Evolutionary conservation across 2,888 invertebrate genomes (phyloP).

Genomic region (Pyrrhosoma nymphula): DNA sequence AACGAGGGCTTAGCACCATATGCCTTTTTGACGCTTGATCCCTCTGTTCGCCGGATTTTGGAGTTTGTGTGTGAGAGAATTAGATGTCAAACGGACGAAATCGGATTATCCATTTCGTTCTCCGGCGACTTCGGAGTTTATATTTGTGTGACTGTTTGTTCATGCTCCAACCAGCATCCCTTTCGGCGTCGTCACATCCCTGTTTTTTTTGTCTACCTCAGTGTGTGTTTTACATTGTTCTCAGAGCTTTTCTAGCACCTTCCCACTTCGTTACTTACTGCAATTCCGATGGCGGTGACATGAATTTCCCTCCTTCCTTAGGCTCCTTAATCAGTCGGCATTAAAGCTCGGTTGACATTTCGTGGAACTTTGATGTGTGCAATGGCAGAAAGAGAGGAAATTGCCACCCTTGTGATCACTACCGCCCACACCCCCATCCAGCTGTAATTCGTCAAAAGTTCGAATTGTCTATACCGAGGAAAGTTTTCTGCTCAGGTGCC

Average conservation of each 20-base stretch:
- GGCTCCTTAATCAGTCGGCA: no score
- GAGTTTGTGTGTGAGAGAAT: neutral
- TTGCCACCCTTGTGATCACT: no score
- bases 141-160: neutral
- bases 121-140: neutral
- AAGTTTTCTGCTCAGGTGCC: no score
- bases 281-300: no score
- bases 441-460: no score
- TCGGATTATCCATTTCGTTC: neutral
- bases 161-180: neutral
- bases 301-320: no score
- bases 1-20: neutral
- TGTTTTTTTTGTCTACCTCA: neutral
- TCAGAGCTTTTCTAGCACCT: neutral
- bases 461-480: no score
- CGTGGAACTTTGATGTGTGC: no score
- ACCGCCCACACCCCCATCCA: no score
- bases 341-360: no score
- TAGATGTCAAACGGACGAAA: slow-evolving; percentile 11
- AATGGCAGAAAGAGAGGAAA: no score
- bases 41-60: neutral
- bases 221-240: neutral
- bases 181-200: neutral
- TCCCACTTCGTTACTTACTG: no score
- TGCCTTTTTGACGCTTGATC: neutral